These are phyloP conservation scores for Drosophila paranaensis DNA, from an alignment of 2,888 invertebrate species.

Conservation along the genomic window DNA sequence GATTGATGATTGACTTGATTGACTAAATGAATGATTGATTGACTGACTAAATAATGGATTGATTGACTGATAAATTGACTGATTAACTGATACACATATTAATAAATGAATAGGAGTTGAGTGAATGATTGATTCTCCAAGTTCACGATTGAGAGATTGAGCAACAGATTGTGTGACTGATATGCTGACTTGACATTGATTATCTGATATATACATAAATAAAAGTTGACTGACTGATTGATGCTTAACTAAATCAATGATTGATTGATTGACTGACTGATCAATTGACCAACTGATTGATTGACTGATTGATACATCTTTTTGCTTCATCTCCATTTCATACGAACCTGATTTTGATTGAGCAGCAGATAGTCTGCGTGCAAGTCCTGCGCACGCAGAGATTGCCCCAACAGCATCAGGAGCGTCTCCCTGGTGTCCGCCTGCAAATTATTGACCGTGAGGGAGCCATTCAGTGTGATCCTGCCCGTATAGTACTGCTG, in stretches of 20 bases:
- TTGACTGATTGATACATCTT: background rate
- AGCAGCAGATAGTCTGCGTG: conserved; percentile 64
- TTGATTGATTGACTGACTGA: background rate
- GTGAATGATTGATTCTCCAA: too few species aligned
- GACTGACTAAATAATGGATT: background rate
- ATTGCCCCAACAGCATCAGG: conserved; percentile 45
- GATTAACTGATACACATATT: background rate
- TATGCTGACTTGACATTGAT: too few species aligned
- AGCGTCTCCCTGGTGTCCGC: conserved; percentile 43
- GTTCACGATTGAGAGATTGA: too few species aligned
- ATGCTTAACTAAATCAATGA: background rate
- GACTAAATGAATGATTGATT: too few species aligned
- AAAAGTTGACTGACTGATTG: background rate
- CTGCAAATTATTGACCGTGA: conserved; percentile 69
- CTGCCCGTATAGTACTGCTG: conserved; percentile 80
- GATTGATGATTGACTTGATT: too few species aligned
- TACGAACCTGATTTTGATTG: conserved; percentile 69
- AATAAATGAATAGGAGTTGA: too few species aligned
- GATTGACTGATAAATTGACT: background rate
- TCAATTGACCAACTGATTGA: background rate
- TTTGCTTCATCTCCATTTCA: too few species aligned
- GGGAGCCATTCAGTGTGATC: conserved; percentile 75
- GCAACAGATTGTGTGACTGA: too few species aligned
- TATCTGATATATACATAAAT: too few species aligned
- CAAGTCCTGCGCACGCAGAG: conserved; percentile 48